Conservation (phyloP, 2,113 vertebrate species). For the Cygnus atratus region DNA sequence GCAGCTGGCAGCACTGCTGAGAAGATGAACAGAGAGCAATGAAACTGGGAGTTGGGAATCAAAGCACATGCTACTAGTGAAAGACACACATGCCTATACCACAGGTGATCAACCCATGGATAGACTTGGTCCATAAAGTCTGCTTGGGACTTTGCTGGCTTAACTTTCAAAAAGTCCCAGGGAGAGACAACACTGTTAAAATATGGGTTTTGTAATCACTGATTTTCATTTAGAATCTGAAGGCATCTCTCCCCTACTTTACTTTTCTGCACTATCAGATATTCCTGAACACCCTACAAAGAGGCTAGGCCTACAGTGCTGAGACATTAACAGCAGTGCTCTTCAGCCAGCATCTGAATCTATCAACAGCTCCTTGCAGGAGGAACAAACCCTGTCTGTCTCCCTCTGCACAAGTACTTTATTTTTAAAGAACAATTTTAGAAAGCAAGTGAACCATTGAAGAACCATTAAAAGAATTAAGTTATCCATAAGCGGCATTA, state of each 20-base stretch:
- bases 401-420: neutral
- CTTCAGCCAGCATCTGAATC: conserved; percentile 14
- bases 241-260: neutral
- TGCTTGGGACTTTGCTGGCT: neutral
- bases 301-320: neutral
- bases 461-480: conserved; percentile 39
- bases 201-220: neutral
- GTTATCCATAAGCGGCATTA: conserved; percentile 32
- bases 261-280: neutral
- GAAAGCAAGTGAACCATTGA: conserved; percentile 28
- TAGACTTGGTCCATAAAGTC: neutral
- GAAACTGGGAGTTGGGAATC: accelerated
- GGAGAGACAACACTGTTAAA: neutral
- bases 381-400: neutral
- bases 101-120: too few relatives aligned
- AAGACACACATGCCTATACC: accelerated
- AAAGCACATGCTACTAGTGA: accelerated
- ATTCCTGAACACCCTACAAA: conserved; percentile 37
- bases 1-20: neutral
- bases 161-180: neutral
- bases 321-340: conserved; percentile 29
- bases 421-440: conserved; percentile 29
- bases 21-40: neutral
- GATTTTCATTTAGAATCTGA: conserved; percentile 29
- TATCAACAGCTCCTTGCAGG: conserved; percentile 15